Evolutionary conservation across 2,113 vertebrate species (phyloP), one percentile per base, ranked within the genome.

Genomic region (Pungitius pungitius): DNA sequence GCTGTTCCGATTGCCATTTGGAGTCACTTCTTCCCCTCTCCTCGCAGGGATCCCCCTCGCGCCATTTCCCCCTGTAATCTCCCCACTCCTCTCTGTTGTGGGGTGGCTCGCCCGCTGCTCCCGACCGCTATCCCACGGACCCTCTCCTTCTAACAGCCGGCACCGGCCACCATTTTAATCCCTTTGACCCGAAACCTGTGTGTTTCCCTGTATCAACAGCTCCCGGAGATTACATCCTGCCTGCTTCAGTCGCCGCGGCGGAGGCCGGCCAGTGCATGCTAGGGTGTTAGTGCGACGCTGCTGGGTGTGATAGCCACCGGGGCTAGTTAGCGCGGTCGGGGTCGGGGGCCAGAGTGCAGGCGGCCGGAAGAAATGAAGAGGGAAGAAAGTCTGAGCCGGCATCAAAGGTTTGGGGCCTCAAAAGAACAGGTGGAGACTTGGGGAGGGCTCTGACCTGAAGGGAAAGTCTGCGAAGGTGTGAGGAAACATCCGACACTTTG

Each of bases 91-190:
- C 85, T 90, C 72, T 92, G 90, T 90, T 92, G 81, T 89, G 85
- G 89, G 92, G 90, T 91, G 90, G 88, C 89, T 88, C 82, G 90
- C 92, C 92, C 78, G 88, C 88, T 93, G 92, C 90, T 93, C 88
- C 87, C 81, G 2, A n/a, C 85, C 84, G 76, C 87, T 86, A 85
- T 90, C 85, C 74, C 82, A 37, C 83, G 86, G 89, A 86, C 86
- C 86, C 82, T 85, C 82, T 88, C 76, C 90, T 87, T 87, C 91
- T 90, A 87, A 89, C 86, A 90, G 80, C 84, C 89, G 78, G 82
- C 88, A 91, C 92, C 92, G n/a, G 92, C 90, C 90, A 90, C 91
- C 92, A 91, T 92, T 92, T 93, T 93, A 94, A 93, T 93, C 93
- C 93, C 85, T 92, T 94, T 93, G 92, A 92, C 92, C 90, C 90